phyloP scores from a whole-genome alignment of 2,797 vertebrate genomes.

The Vespertilio murinus region DNA sequence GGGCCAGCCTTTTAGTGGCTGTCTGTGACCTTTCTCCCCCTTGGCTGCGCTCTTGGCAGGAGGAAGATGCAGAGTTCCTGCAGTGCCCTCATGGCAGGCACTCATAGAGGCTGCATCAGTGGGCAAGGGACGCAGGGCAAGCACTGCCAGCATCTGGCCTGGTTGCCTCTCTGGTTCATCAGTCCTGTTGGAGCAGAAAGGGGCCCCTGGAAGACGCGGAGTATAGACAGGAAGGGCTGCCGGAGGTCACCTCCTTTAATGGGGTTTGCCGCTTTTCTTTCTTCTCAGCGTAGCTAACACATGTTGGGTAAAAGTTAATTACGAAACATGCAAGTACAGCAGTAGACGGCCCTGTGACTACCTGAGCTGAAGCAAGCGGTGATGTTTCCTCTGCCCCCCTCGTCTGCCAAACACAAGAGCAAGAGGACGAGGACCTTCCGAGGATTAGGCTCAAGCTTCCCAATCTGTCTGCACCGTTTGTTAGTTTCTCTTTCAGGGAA shows the following conservation, averaged over 20 bases:
- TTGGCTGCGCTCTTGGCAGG: not conserved
- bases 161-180: not conserved
- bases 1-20: not conserved
- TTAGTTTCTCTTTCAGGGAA: not conserved
- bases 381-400: rapidly evolving
- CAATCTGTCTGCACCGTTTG: not conserved
- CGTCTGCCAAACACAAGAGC: too few relatives aligned
- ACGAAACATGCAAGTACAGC: not conserved
- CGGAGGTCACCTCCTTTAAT: not conserved
- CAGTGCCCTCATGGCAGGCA: not conserved
- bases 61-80: not conserved
- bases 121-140: not conserved
- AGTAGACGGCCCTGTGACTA: not conserved
- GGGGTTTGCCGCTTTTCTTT: not conserved
- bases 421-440: not conserved
- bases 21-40: not conserved
- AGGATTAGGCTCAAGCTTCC: not conserved
- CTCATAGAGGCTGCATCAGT: not conserved
- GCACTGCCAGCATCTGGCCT: not conserved
- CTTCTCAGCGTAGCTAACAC: not conserved
- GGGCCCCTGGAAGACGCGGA: not conserved
- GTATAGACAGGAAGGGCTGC: not conserved
- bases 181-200: not conserved
- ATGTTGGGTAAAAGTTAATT: not conserved
- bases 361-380: rapidly evolving